Conservation (phyloP, 2,797 vertebrate species). For the Petrocephalus schoutedeni region DNA sequence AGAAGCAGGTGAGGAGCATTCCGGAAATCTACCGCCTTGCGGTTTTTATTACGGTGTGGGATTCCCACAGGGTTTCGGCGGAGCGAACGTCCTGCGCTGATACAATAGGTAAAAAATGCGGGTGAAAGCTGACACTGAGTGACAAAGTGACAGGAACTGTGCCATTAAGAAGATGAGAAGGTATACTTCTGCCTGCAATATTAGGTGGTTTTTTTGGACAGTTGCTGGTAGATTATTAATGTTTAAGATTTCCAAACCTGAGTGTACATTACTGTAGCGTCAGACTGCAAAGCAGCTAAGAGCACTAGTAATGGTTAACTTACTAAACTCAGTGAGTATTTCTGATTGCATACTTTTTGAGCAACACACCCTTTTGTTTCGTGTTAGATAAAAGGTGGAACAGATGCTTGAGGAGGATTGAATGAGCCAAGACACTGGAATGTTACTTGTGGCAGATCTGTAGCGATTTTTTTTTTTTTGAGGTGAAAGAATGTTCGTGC, state of each 20-base stretch:
- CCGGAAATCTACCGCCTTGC: background rate
- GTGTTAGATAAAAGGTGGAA: background rate
- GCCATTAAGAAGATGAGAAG: background rate
- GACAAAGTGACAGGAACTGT: constrained; percentile 1
- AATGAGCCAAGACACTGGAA: constrained; percentile 22
- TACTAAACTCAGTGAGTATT: background rate
- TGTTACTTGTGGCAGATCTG: constrained; percentile 16
- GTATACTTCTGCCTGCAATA: background rate
- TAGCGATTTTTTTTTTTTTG: constrained; percentile 6
- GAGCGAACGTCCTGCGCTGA: background rate
- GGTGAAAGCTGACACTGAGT: background rate
- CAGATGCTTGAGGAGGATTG: background rate
- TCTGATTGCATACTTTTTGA: background rate
- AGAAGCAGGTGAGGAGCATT: constrained; percentile 63
- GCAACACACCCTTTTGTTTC: background rate
- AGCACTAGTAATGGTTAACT: background rate
- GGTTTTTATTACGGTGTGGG: background rate
- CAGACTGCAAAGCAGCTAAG: background rate
- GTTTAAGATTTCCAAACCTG: background rate
- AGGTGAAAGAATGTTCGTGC: constrained; percentile 34
- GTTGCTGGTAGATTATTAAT: background rate
- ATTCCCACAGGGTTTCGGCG: background rate
- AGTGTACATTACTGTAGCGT: background rate
- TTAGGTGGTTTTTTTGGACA: background rate
- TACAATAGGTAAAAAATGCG: background rate